Base-by-base conservation (phyloP, 2,797 vertebrate genomes). In the Bucorvus abyssinicus region DNA sequence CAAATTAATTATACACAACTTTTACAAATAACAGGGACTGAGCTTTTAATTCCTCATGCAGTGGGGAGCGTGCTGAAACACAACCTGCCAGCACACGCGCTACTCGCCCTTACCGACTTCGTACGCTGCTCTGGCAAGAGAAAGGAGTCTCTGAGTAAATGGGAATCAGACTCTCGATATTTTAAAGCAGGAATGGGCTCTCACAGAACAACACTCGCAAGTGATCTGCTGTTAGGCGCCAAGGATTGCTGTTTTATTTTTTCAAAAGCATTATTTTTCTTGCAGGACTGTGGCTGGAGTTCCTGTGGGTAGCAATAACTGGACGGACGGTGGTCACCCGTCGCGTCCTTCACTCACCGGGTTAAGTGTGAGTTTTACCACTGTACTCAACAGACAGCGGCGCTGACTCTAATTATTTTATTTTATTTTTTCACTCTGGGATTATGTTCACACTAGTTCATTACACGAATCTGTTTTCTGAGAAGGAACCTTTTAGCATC, bases 61-160 rank as follows among this genome's bases (percentile, higher is more conserved):
- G 76, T 6, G 27, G 27, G 49, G 50, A 70, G 49, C 8, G 32
- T 34, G 60, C 47, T 93, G 29, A 78, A 84, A 30, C 45, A 40
- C 30, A 70, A 84, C n/a, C 10, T 49, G 38, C 11, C 32, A 34
- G 36, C 7, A 2, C 2, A 40, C 0, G 4, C 1, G 0, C 47
- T 71, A 23, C 30, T 79, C 36, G 67, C 57, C 49, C 32, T 65
- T 55, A 59, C 10, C 49, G 53, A 22, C 8, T 40, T 73, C 47
- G 56, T 5, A 68, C 4, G 6, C 22, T 67, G 38, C 30, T 74
- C 60, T 67, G 24, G 29, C 19, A 68, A 38, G 53, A 59, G 53
- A 77, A 82, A 68, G 34, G 15, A 60, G 22, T 63, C 24, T 13
- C 56, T 1, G 2, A 70, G 17, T 60, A 74, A 63, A 57, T 4